These are phyloP conservation scores for Porites lutea DNA, from an alignment of 64 coral and sea anemone genomes.

Conservation along the genomic window DNA sequence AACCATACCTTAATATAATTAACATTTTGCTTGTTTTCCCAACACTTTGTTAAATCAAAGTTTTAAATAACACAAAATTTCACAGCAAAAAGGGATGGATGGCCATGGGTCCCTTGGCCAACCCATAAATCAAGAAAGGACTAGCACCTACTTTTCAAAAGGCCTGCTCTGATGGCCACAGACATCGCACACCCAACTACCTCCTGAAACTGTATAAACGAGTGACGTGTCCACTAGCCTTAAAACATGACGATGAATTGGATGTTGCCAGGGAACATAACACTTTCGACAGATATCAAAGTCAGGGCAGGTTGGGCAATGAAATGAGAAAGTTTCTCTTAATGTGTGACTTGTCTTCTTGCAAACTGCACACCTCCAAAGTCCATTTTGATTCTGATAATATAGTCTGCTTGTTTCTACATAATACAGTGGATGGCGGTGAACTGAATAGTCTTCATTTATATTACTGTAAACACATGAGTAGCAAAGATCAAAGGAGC, in stretches of 20 bases:
- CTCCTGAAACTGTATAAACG: conserved; percentile 56
- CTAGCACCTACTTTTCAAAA: conserved; percentile 70
- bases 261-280: conserved; percentile 48
- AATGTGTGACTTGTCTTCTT: conserved; percentile 47
- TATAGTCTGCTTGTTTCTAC: conserved; percentile 39
- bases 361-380: conserved; percentile 79
- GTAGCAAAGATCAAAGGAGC: conserved; percentile 80
- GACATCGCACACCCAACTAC: conserved; percentile 83
- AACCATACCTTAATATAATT: too few relatives aligned
- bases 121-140: too few relatives aligned
- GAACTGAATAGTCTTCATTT: conserved; percentile 1
- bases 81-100: too few relatives aligned
- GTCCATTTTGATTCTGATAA: conserved; percentile 64
- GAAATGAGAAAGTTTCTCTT: conserved; percentile 59
- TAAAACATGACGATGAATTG: conserved; percentile 74
- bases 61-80: too few relatives aligned
- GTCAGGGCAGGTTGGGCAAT: conserved; percentile 52
- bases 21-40: too few relatives aligned
- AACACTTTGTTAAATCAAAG: too few relatives aligned
- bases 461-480: conserved; percentile 1
- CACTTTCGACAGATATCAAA: conserved; percentile 88
- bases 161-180: conserved; percentile 72
- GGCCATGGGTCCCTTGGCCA: too few relatives aligned
- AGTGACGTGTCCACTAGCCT: conserved; percentile 60
- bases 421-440: conserved; percentile 67